Conservation (phyloP, 2,797 vertebrate genomes). For the Oreochromis mossambicus region DNA sequence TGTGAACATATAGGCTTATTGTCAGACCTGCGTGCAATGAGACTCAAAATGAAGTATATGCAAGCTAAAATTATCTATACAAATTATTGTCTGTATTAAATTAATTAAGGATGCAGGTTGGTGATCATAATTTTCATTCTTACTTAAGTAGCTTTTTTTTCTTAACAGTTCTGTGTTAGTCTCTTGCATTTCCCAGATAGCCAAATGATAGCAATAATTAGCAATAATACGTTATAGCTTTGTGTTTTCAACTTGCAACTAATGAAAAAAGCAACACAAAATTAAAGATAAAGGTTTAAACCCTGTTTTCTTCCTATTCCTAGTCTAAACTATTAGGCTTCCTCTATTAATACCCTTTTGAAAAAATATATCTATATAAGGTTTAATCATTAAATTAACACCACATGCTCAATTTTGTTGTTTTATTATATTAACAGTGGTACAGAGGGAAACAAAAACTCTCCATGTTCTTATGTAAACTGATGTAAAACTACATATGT, state of each 20-base stretch:
- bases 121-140: not conserved
- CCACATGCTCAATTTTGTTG: not conserved
- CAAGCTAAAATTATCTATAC: not conserved
- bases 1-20: not conserved
- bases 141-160: not conserved
- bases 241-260: not conserved
- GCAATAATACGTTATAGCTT: not conserved
- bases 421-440: constrained; percentile 54
- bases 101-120: not conserved
- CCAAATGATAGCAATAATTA: not conserved
- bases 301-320: not conserved
- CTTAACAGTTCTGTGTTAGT: not conserved
- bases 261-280: not conserved
- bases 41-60: not conserved
- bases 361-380: not conserved
- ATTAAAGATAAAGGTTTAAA: not conserved
- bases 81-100: not conserved
- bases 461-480: constrained; percentile 32
- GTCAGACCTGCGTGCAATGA: not conserved
- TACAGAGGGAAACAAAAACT: constrained; percentile 42
- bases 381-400: not conserved
- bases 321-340: not conserved
- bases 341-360: not conserved
- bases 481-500: constrained; percentile 3
- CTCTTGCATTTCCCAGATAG: not conserved